A percentile compares a stretch with the other conserved stretches of the same genome.
phyloP scores from a whole-genome alignment of 2,113 vertebrate genomes.

The Tursiops truncatus region DNA sequence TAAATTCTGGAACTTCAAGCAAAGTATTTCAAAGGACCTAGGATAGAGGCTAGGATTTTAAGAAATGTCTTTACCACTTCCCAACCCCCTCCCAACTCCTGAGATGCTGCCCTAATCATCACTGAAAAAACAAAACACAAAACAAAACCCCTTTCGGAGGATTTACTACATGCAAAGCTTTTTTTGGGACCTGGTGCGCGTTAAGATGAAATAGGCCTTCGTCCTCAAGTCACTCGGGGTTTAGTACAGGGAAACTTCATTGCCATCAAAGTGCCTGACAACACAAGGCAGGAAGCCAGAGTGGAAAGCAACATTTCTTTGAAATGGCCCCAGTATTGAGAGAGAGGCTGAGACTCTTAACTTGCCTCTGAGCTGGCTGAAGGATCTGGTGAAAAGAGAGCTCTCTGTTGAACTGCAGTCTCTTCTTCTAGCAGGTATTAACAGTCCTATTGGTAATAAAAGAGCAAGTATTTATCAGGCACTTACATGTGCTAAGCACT shows the following conservation, averaged over 20 bases:
- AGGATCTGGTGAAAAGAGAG: background rate
- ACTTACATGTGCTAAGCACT: background rate
- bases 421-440: background rate
- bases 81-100: background rate
- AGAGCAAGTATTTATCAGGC: background rate
- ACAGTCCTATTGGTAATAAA: background rate
- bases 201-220: slow-evolving; percentile 2
- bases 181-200: background rate
- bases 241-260: background rate
- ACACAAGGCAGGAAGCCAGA: background rate
- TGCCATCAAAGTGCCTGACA: background rate
- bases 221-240: background rate
- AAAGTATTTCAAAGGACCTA: slow-evolving; percentile 18
- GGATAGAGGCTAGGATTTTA: background rate
- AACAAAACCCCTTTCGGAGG: background rate
- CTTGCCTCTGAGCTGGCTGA: background rate
- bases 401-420: background rate
- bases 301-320: background rate
- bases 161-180: background rate
- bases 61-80: background rate
- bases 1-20: background rate
- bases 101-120: background rate
- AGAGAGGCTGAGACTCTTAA: background rate
- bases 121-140: background rate
- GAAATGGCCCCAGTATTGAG: background rate